Evolutionary conservation across 2,113 vertebrate genomes (phyloP).

Genomic region (Delphinus delphis): DNA sequence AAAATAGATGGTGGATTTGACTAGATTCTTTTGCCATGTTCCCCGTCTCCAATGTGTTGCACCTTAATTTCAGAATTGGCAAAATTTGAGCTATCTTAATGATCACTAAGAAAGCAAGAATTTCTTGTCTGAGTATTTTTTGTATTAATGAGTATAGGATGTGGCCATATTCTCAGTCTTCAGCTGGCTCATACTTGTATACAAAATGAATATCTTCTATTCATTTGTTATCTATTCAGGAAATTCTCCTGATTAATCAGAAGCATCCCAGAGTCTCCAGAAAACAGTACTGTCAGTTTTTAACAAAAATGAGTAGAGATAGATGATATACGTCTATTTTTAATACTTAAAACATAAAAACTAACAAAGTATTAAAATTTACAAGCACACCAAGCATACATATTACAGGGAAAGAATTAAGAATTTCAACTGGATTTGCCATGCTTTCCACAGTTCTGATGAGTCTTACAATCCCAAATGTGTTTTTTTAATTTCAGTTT

Average conservation of each 20-base stretch:
- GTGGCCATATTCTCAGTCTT: background rate
- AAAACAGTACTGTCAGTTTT: background rate
- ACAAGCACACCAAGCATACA: background rate
- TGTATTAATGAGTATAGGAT: background rate
- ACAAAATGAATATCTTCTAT: background rate
- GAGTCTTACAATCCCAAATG: background rate
- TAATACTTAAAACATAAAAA: conserved; percentile 36
- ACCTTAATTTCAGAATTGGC: background rate
- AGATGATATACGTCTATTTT: background rate
- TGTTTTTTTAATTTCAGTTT: background rate
- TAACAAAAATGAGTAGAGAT: background rate
- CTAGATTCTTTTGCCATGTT: background rate
- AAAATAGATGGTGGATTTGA: background rate
- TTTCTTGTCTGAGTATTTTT: background rate
- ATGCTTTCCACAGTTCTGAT: background rate
- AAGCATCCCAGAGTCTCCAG: background rate
- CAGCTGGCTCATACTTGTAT: background rate
- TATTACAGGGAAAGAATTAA: background rate
- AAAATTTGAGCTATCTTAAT: background rate
- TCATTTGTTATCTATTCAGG: background rate
- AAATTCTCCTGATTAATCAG: background rate
- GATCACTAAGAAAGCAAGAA: background rate
- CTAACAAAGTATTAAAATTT: background rate
- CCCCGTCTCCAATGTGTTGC: background rate
- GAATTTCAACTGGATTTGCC: conserved; percentile 7